A percentile compares a stretch with the other conserved stretches of the same genome.
phyloP scores from a whole-genome alignment of 2,113 vertebrate species.

The Caranx melampygus region DNA sequence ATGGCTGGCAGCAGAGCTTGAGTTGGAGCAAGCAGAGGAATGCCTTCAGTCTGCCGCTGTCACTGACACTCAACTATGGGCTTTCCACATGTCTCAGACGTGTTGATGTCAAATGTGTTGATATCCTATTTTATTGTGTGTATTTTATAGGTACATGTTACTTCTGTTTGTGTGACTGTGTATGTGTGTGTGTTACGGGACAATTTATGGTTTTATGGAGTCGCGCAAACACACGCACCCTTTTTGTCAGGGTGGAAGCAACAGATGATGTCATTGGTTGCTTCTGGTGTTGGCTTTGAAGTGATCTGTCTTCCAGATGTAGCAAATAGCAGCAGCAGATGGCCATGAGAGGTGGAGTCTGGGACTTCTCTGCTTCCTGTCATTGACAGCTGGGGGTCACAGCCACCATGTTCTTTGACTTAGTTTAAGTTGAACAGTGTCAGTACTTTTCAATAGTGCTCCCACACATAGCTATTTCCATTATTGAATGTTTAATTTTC shows the following conservation, averaged over 20 bases:
- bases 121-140: background rate
- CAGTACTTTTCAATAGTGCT: too few relatives aligned
- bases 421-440: too few relatives aligned
- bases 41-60: conserved; percentile 54
- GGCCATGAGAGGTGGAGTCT: conserved; percentile 40
- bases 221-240: conserved; percentile 19
- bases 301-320: conserved; percentile 81
- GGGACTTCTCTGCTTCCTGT: conserved; percentile 1
- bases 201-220: background rate
- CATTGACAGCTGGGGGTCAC: conserved; percentile 1
- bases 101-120: background rate
- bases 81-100: conserved; percentile 1
- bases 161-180: background rate
- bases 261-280: conserved; percentile 56
- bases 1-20: conserved; percentile 57
- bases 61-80: conserved; percentile 25
- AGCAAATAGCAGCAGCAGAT: conserved; percentile 54
- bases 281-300: conserved; percentile 50
- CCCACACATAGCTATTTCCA: too few relatives aligned
- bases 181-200: background rate
- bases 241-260: conserved; percentile 33
- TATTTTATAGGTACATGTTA: background rate
- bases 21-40: conserved; percentile 56
- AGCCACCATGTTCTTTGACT: background rate
- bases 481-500: too few relatives aligned